Evolutionary conservation across 2,113 vertebrate genomes (phyloP).

Genomic region (Oryctolagus cuniculus): DNA sequence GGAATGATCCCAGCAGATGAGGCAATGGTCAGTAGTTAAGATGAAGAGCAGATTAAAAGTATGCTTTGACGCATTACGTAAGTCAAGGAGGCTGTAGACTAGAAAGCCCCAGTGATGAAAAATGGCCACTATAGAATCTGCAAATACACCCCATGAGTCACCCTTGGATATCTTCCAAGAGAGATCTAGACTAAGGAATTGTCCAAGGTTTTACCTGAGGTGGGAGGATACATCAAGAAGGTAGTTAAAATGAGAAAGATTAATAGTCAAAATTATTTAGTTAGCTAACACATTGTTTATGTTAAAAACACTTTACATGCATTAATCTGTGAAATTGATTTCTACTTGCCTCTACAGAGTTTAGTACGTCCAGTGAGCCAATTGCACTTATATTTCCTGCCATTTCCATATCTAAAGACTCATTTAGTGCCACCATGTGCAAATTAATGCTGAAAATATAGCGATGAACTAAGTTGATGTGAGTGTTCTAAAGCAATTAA

Average conservation of each 20-base stretch:
- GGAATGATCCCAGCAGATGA: neutral
- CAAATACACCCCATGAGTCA: neutral
- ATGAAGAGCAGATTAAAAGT: neutral
- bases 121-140: neutral
- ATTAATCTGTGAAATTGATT: neutral
- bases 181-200: neutral
- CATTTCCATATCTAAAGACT: slow-evolving; percentile 6
- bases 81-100: neutral
- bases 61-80: neutral
- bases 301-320: neutral
- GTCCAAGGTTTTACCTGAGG: neutral
- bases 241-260: neutral
- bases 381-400: neutral
- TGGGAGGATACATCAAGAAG: neutral
- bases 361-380: neutral
- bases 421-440: neutral
- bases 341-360: neutral
- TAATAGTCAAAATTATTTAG: slow-evolving; percentile 15
- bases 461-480: neutral
- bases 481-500: neutral
- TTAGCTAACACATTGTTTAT: neutral
- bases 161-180: neutral
- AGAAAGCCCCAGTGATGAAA: neutral
- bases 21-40: neutral
- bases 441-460: neutral